These are phyloP conservation scores for Caprella mutica DNA, from an alignment of 2,888 invertebrate species.

Conservation along the genomic window DNA sequence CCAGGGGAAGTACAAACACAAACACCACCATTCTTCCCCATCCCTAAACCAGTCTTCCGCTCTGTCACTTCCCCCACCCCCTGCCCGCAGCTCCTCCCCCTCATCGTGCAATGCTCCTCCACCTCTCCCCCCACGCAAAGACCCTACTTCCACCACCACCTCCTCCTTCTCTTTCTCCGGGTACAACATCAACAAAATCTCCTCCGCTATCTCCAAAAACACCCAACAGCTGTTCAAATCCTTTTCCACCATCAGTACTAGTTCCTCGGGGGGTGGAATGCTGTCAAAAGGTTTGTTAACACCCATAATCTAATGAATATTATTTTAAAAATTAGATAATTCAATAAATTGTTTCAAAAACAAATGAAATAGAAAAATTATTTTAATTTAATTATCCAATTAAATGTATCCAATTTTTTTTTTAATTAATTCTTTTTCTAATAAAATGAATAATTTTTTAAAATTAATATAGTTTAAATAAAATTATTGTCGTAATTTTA, in stretches of 20 bases:
- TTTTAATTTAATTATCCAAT: too few relatives aligned
- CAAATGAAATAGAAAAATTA: too few relatives aligned
- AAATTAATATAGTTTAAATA: too few relatives aligned
- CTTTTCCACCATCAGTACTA: not conserved
- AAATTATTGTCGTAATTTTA: too few relatives aligned
- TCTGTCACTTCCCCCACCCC: not conserved
- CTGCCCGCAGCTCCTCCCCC: not conserved
- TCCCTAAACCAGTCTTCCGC: not conserved
- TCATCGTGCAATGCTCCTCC: not conserved
- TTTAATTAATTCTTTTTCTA: too few relatives aligned
- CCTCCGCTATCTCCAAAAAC: constrained; percentile 4
- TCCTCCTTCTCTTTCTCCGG: constrained; percentile 6
- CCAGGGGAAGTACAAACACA: not conserved
- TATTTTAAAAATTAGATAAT: too few relatives aligned
- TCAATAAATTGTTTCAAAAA: too few relatives aligned
- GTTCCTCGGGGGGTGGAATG: not conserved
- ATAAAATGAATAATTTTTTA: too few relatives aligned
- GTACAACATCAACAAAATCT: constrained; percentile 4
- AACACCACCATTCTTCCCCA: not conserved
- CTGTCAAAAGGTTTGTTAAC: too few relatives aligned
- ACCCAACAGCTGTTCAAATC: constrained; percentile 10
- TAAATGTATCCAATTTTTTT: too few relatives aligned
- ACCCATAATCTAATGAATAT: too few relatives aligned
- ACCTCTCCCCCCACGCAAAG: not conserved
- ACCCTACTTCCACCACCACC: not conserved